Percentiles rank a stretch among this genome's conserved stretches.
phyloP scores from a whole-genome alignment of 1,140 invertebrate genomes.

The Lasioglossum baleicum region DNA sequence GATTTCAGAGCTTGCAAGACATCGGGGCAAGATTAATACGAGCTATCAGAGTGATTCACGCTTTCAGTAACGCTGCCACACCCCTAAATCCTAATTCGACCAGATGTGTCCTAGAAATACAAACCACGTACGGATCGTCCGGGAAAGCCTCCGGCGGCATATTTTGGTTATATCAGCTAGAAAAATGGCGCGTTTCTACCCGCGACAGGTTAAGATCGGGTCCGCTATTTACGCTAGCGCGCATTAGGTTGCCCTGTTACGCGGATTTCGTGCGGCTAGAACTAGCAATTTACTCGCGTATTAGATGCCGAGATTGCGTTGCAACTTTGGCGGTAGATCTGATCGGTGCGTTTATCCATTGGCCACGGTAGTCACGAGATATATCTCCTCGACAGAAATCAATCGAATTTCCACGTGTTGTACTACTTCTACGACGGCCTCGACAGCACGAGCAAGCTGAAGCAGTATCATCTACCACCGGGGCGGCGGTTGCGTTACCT shows the following conservation, averaged over 20 bases:
- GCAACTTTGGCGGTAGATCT: too few species aligned
- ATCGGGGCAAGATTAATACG: constrained; percentile 86
- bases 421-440: constrained; percentile 94
- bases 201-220: constrained; percentile 83
- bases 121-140: constrained; percentile 91
- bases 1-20: constrained; percentile 77
- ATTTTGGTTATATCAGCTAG: constrained; percentile 92
- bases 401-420: constrained; percentile 94
- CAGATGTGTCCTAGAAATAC: constrained; percentile 90
- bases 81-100: constrained; percentile 93
- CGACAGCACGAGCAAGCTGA: constrained; percentile 82
- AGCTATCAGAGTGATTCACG: constrained; percentile 88
- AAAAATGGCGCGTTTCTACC: constrained; percentile 92
- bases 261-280: too few species aligned
- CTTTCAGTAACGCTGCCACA: constrained; percentile 91
- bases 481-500: constrained; percentile 90
- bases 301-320: too few species aligned
- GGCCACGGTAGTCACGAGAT: too few species aligned
- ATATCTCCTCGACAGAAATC: too few species aligned
- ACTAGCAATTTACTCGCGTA: too few species aligned
- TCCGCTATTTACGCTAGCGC: too few species aligned
- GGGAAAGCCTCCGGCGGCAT: constrained; percentile 92
- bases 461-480: constrained; percentile 83
- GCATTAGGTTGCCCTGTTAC: too few species aligned
- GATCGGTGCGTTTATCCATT: too few species aligned